Base-by-base conservation (phyloP, 2,888 invertebrate genomes). In the Megalurothrips usitatus region DNA sequence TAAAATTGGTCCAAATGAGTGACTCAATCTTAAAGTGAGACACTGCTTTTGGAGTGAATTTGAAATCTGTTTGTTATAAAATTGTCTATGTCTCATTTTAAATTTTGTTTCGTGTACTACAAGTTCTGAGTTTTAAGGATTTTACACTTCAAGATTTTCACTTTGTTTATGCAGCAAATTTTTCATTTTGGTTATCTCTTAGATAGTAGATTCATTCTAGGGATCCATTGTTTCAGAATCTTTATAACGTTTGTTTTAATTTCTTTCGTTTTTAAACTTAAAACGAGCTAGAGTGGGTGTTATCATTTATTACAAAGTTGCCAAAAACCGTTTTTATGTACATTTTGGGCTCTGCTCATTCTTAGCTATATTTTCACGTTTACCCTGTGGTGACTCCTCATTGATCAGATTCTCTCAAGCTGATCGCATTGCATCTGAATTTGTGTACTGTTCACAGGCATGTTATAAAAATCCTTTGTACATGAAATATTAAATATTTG, bases 401-500 rank as follows among this genome's bases (percentile, higher is more conserved):
- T 26, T 23, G 68, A 75, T 75, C 68, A 23, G 12, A 75, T 75
- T 75, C 10, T 75, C 68, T 75, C 9, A 23, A 75, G 26, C 26
- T 75, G 23, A 75, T 75, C 23, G 26, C 10, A 75, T 23, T 75
- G 68, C 68, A 75, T 75, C 23, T 23, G 68, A 75, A 75, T 26
- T 75, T 75, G 68, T 75, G 23, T 26, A 26, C 26, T 26, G 8
- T 23, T 26, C 23, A 75, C 68, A 75, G 26, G 68, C 12, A 26
- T 75, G 68, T 75, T 75, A 75, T 26, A 23, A 75, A 75, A 75
- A 75, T 75, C 68, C 68, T 75, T 75, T 75, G 68, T 75, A 75
- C 68, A 23, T 26, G 68, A 75, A 26, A 23, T 75, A 75, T 26
- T 26, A 75, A 26, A 75, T 75, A 75, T 75, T 75, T 75, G 68